A percentile compares a stretch with the other conserved stretches of the same genome.
Conservation (phyloP, 2,888 invertebrate species). For the Aleiodes testaceus region DNA sequence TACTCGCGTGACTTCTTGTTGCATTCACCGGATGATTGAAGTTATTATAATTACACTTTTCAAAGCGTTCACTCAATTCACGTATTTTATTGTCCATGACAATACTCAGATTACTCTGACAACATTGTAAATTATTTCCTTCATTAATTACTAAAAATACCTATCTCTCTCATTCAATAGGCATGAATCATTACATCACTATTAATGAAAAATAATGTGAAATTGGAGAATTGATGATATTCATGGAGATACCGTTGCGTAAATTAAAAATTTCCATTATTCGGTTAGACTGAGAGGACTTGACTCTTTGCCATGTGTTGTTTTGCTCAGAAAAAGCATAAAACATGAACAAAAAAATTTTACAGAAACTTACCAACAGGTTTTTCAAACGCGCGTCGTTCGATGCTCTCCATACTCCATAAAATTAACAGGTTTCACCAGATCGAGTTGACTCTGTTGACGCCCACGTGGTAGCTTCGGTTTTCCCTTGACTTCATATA, state of each 20-base stretch:
- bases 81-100: conserved; percentile 1
- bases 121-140: neutral
- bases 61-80: neutral
- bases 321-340: neutral
- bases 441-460: conserved; percentile 37
- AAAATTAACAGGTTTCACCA: conserved; percentile 50
- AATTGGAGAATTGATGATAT: neutral
- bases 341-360: neutral
- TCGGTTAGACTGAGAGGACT: neutral
- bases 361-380: conserved; percentile 28
- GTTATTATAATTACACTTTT: conserved; percentile 12
- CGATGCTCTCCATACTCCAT: conserved; percentile 48
- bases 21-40: conserved; percentile 30
- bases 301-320: neutral
- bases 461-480: conserved; percentile 40
- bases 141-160: conserved; percentile 11
- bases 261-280: conserved; percentile 19
- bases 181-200: conserved; percentile 20
- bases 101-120: neutral
- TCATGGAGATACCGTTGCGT: conserved; percentile 6
- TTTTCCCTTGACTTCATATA: conserved; percentile 10
- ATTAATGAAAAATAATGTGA: neutral
- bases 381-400: conserved; percentile 28
- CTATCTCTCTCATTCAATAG: conserved; percentile 18
- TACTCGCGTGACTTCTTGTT: conserved; percentile 62